A percentile compares a stretch with the other conserved stretches of the same genome.
Conservation (phyloP, 2,888 invertebrate genomes). For the Baccha elongata region DNA sequence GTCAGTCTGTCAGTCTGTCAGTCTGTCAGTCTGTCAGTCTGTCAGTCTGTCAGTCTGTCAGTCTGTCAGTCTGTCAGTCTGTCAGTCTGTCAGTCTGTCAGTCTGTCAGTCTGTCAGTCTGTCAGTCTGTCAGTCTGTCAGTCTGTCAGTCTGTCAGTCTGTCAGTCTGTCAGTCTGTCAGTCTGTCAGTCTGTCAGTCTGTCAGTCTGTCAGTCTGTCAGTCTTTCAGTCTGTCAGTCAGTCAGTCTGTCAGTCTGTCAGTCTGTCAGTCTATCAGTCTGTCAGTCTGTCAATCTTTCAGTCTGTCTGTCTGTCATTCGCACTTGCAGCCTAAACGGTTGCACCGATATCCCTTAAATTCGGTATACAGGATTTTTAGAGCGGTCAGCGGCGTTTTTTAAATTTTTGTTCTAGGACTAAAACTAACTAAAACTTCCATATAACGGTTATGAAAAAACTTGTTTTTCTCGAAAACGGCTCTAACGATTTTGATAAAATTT, state of each 20-base stretch:
- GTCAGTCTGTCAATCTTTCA: too few species aligned
- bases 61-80: conserved; percentile 28
- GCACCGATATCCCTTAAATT: too few species aligned
- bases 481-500: too few species aligned
- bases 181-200: conserved; percentile 28
- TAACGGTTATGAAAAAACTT: too few species aligned
- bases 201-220: conserved; percentile 27
- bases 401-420: too few species aligned
- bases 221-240: conserved; percentile 28
- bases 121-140: conserved; percentile 27
- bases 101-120: conserved; percentile 28
- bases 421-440: too few species aligned
- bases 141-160: conserved; percentile 28
- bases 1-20: conserved; percentile 5
- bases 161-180: conserved; percentile 27
- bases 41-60: conserved; percentile 27
- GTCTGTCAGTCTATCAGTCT: too few species aligned
- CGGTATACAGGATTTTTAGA: too few species aligned
- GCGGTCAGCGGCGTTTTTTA: too few species aligned
- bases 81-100: conserved; percentile 27
- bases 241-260: conserved; percentile 16
- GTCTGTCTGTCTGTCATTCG: too few species aligned
- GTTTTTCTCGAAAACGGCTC: too few species aligned
- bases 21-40: conserved; percentile 28
- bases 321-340: too few species aligned